Evolutionary conservation across 64 coral and sea anemone species (phyloP).

Genomic region (Catalaphyllia jardinei): DNA sequence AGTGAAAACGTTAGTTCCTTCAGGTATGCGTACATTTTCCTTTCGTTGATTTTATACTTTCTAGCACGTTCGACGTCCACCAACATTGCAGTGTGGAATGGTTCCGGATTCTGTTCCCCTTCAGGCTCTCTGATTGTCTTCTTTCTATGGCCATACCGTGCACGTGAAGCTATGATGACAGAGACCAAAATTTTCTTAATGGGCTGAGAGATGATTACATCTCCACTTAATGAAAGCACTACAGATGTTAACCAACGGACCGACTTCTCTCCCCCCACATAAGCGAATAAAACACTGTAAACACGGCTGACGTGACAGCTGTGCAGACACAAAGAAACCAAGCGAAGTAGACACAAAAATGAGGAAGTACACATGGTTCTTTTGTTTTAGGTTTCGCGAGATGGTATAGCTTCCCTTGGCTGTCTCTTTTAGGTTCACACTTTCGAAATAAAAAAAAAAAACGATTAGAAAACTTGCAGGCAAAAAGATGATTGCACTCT

Average conservation of each 20-base stretch:
- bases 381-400: not conserved
- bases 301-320: not conserved
- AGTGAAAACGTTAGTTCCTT: conserved; percentile 1
- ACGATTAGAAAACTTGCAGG: conserved; percentile 5
- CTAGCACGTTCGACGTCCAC: conserved; percentile 6
- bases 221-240: conserved; percentile 4
- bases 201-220: conserved; percentile 34
- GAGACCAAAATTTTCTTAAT: conserved; percentile 27
- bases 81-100: not conserved
- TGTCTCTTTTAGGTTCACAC: not conserved
- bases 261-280: conserved; percentile 40
- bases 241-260: conserved; percentile 33
- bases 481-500: not conserved
- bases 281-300: conserved; percentile 41
- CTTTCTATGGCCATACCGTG: not conserved
- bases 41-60: conserved; percentile 2
- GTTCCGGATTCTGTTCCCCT: not conserved
- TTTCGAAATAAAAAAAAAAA: conserved; percentile 24
- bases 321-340: conserved; percentile 41
- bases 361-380: not conserved
- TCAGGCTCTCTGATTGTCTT: not conserved
- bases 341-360: conserved; percentile 44
- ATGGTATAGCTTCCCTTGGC: not conserved
- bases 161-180: conserved; percentile 8
- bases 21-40: not conserved